Base-by-base conservation (phyloP, 2,888 invertebrate species). In the Protonemura montana region DNA sequence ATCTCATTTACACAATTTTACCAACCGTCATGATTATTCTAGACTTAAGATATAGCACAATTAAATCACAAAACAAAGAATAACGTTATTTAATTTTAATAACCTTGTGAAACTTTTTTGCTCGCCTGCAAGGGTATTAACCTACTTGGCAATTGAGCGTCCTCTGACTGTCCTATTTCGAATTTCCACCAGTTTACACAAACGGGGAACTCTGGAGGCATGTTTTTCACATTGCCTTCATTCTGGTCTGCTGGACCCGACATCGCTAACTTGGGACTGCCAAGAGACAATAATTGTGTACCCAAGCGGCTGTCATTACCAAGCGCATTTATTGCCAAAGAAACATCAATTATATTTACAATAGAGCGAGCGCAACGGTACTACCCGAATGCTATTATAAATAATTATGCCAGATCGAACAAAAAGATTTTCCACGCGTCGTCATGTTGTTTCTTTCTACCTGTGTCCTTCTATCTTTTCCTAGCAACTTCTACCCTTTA, bases 231-330 rank as follows among this genome's bases (percentile, higher is more conserved):
- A 21, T 10, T 21, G 59, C 21, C 59, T 59, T 59, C 59, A 59
- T 59, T 59, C 59, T 59, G 59, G 6, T 59, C 59, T 3, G 21
- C 59, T 59, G 59, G 59, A 59, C 59, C 13, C 21, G 21, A 59
- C 59, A 16, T 59, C 59, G 59, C 1, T 10, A 59, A 21, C 59
- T 10, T 59, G 7, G 59, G 59, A 59, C 59, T 59, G 59, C 16
- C 59, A 59, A 59, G 59, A 59, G 59, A 59, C 59, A 59, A 59
- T 59, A 59, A 59, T 59, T 59, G 59, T 59, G 13, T 7, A 21
- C 59, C 59, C 59, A 59, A 59, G 59, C 59, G 59, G 21, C 59
- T 59, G 59, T 59, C 59, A 59, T 59, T 59, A 59, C 59, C 59
- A 59, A 21, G 59, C 59, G 13, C 59, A 6, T 21, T 10, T 59